Conservation (phyloP, 2,113 vertebrate species). For the Symphodus melops region DNA sequence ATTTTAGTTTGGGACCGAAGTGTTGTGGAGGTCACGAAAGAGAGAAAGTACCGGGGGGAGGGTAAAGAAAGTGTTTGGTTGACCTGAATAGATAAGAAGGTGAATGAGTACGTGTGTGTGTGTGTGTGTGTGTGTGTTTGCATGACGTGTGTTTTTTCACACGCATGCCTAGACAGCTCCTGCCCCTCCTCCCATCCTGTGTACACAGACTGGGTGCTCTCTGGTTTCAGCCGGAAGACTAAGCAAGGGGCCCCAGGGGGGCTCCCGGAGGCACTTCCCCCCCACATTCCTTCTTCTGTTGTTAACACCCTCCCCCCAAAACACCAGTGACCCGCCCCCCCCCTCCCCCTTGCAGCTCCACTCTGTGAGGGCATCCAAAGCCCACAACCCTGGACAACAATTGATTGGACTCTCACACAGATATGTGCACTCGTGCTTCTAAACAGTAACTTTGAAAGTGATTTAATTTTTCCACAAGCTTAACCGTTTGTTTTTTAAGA, state of each 20-base stretch:
- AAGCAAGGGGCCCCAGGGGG: conserved; percentile 52
- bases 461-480: too few relatives aligned
- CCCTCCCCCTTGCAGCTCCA: background rate
- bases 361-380: background rate
- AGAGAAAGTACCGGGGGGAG: background rate
- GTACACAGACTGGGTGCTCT: conserved; percentile 45
- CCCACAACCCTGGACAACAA: too few relatives aligned
- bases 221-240: conserved; percentile 67
- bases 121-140: background rate
- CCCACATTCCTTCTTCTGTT: conserved; percentile 67
- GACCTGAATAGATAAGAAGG: background rate
- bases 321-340: conserved; percentile 12
- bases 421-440: too few relatives aligned
- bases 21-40: background rate
- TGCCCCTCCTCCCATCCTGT: conserved; percentile 25
- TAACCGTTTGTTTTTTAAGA: too few relatives aligned
- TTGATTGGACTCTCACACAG: too few relatives aligned
- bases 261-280: conserved; percentile 48
- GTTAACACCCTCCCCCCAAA: conserved; percentile 38
- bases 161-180: conserved; percentile 56
- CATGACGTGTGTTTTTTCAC: conserved; percentile 40
- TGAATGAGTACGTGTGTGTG: background rate
- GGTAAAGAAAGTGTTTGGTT: background rate
- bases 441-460: too few relatives aligned
- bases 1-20: too few relatives aligned